A percentile compares a stretch with the other conserved stretches of the same genome.
These are phyloP conservation scores for Melitaea athalia DNA, from an alignment of 2,888 invertebrate genomes.

Conservation along the genomic window DNA sequence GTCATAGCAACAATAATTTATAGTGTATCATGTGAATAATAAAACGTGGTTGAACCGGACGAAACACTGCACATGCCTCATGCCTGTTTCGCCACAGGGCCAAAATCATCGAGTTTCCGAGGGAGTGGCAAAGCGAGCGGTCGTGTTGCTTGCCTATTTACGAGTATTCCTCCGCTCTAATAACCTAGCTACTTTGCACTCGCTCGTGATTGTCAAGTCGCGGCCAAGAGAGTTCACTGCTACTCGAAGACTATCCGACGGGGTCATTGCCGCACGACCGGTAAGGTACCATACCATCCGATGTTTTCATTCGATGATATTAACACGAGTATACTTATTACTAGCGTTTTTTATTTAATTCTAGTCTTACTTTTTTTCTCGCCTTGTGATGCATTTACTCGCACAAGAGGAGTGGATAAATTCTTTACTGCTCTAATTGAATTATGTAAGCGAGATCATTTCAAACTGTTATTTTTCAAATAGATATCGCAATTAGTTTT, in stretches of 20 bases:
- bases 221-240: slow-evolving; percentile 65
- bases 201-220: slow-evolving; percentile 48
- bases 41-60: slow-evolving; percentile 13
- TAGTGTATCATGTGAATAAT: slow-evolving; percentile 6
- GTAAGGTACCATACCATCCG: slow-evolving; percentile 48
- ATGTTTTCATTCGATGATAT: slow-evolving; percentile 21
- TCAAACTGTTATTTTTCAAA: too few relatives aligned
- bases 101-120: slow-evolving; percentile 50
- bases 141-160: slow-evolving; percentile 48
- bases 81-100: slow-evolving; percentile 38
- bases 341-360: slow-evolving; percentile 11
- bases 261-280: slow-evolving; percentile 58
- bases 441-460: background rate
- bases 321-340: slow-evolving; percentile 8
- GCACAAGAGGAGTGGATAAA: background rate
- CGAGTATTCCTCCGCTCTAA: slow-evolving; percentile 46
- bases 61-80: slow-evolving; percentile 27
- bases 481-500: too few relatives aligned
- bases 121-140: slow-evolving; percentile 57
- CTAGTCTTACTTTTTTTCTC: background rate
- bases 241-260: slow-evolving; percentile 50
- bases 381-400: too few relatives aligned
- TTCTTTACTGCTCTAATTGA: background rate
- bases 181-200: slow-evolving; percentile 54
- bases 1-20: background rate